Conservation (phyloP, 2,113 vertebrate species). For the Aspiorhynchus laticeps region DNA sequence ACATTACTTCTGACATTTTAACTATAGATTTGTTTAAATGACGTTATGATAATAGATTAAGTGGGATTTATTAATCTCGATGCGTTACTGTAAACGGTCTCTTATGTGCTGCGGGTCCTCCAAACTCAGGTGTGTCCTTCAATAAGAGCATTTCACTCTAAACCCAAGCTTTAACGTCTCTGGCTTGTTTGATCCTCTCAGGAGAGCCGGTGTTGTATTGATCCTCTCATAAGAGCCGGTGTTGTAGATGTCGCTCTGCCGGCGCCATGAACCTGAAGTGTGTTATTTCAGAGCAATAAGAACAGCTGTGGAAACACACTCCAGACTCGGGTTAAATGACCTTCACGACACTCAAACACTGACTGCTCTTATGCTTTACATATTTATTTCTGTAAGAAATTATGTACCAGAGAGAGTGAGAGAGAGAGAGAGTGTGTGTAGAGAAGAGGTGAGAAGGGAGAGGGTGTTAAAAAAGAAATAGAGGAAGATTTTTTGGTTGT, state of each 20-base stretch:
- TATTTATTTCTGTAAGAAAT: conserved; percentile 4
- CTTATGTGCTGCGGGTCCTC: not conserved
- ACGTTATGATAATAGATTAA: too few species aligned
- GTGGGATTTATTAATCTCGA: too few species aligned
- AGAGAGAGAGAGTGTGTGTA: too few species aligned
- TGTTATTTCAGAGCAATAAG: too few species aligned
- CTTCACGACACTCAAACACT: not conserved
- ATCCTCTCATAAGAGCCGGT: conserved; percentile 55
- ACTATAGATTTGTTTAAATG: not conserved
- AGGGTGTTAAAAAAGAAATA: too few species aligned
- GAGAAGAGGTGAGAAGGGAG: too few species aligned
- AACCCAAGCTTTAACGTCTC: conserved; percentile 63
- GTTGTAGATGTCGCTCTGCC: conserved; percentile 31
- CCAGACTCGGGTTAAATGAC: too few species aligned
- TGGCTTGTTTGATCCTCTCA: conserved; percentile 65
- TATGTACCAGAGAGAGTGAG: not conserved
- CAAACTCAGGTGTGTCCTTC: conserved; percentile 51
- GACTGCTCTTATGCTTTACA: not conserved
- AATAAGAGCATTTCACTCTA: conserved; percentile 61
- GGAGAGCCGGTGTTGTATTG: too few species aligned
- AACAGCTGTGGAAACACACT: too few species aligned
- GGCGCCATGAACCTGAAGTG: conserved; percentile 61
- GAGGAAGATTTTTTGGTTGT: too few species aligned
- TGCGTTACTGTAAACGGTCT: not conserved
- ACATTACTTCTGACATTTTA: not conserved